Conservation (phyloP, 1,140 invertebrate species). For the Drosophila ercepeae region DNA sequence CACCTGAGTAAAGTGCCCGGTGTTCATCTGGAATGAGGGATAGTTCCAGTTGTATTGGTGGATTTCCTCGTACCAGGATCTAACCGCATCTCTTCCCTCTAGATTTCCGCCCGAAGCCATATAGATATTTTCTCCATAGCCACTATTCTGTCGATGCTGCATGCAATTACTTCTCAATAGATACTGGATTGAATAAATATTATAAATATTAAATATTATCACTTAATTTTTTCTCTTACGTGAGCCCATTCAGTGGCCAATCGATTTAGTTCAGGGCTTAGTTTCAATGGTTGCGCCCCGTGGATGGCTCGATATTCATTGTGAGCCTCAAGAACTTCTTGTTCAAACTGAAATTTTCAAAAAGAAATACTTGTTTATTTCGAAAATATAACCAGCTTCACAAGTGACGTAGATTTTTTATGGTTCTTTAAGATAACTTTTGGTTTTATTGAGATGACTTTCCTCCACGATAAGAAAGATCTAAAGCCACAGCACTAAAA, state of each 20-base stretch:
- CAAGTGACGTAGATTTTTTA: neutral
- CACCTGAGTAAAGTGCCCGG: slow-evolving; percentile 89
- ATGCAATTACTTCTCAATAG: slow-evolving; percentile 51
- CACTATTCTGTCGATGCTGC: slow-evolving; percentile 88
- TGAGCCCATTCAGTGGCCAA: slow-evolving; percentile 59
- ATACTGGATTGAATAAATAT: slow-evolving; percentile 15
- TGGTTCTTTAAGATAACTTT: neutral
- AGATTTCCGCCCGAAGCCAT: slow-evolving; percentile 87
- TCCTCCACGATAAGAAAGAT: no score
- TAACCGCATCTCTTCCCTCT: slow-evolving; percentile 85
- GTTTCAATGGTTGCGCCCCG: slow-evolving; percentile 26
- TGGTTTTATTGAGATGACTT: no score
- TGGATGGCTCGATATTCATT: slow-evolving; percentile 53
- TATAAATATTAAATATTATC: neutral
- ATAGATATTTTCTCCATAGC: slow-evolving; percentile 93
- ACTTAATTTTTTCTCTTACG: slow-evolving; percentile 12
- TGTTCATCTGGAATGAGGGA: slow-evolving; percentile 88
- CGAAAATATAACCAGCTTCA: neutral
- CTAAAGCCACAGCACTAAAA: neutral
- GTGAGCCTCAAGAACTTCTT: slow-evolving; percentile 58
- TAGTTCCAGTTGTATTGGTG: slow-evolving; percentile 85
- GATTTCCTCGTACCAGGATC: slow-evolving; percentile 87
- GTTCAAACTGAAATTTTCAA: slow-evolving; percentile 39
- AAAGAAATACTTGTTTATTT: neutral
- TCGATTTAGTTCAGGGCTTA: slow-evolving; percentile 25